A percentile compares a stretch with the other conserved stretches of the same genome.
Conservation (phyloP, 1,140 invertebrate genomes). For the Atta texana region DNA sequence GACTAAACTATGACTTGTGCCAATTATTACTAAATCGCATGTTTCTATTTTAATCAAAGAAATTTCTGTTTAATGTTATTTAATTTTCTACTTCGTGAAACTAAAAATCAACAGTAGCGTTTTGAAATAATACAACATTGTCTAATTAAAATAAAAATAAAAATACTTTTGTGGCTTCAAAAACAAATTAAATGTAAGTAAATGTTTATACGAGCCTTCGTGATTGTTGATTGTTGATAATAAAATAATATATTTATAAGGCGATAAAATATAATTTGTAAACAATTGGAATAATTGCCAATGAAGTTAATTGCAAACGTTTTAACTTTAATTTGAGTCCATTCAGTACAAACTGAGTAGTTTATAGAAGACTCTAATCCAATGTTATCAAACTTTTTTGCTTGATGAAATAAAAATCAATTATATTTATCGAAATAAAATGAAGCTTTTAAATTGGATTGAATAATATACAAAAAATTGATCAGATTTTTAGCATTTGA, state of each 20-base stretch:
- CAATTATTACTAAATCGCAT: constrained; percentile 1
- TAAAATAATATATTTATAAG: too few species aligned
- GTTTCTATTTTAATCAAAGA: not conserved
- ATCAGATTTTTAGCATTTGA: not conserved
- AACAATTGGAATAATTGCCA: too few species aligned
- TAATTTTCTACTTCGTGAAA: not conserved
- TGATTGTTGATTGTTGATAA: too few species aligned
- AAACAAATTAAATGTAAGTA: too few species aligned
- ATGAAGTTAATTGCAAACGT: too few species aligned
- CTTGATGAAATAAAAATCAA: not conserved
- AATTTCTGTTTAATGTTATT: not conserved
- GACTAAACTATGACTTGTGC: not conserved
- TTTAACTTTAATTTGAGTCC: too few species aligned
- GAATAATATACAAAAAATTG: not conserved
- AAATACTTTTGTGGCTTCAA: too few species aligned
- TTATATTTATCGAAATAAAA: not conserved
- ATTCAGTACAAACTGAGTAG: too few species aligned
- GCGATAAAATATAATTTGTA: too few species aligned
- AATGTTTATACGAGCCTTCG: too few species aligned
- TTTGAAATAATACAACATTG: not conserved
- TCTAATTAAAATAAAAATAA: not conserved
- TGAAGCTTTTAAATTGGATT: not conserved
- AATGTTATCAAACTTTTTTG: not conserved
- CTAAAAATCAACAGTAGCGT: not conserved
- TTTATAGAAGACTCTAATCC: too few species aligned